Base-by-base conservation (phyloP, 2,888 invertebrate genomes). In the Xestia rhomboidea region DNA sequence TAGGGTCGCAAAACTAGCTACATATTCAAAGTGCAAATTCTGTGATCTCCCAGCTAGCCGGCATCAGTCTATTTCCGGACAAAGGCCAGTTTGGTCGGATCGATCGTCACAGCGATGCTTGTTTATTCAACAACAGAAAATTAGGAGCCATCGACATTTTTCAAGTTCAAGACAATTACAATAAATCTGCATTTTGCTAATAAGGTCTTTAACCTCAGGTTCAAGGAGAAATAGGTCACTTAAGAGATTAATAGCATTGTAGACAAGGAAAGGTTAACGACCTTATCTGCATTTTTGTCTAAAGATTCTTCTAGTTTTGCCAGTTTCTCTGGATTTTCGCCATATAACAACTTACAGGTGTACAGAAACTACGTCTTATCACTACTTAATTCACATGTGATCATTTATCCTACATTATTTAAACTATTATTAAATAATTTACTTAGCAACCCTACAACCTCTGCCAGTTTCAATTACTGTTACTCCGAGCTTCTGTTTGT, bases 401-500 rank as follows among this genome's bases (percentile, higher is more conserved):
- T 86, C 54, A 49, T 49, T 34, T 34, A 68, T 27, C 49, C 27
- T 74, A 74, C 57, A 67, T 76, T 70, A 77, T 68, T 77, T 30
- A 63, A 68, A 69, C 44, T 73, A 85, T 74, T 85, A 84, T 83
- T 83, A 85, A 84, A 89, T 88, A 73, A 89, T 90, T 84, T 79
- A 81, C 73, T 87, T 86, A 87, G 74, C 86, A 89, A 70, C 87
- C 88, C 87, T 88, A 80, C 81, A 89, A 91, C 93, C 90, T 91
- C 89, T 90, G 88, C 90, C 88, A 87, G 88, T 89, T 90, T 93
- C 93, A 94, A 93, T 94, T 93, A 93, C 93, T 94, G 94, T 94
- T 93, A 91, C 92, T 89, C 86, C 86, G 85, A 91, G 88, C 89
- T 91, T 89, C 90, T 91, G 92, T 92, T 93, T 91, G 92, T 90